Percentiles rank a stretch among this genome's conserved stretches.
phyloP scores from a whole-genome alignment of 2,888 invertebrate genomes.

The Athalia circularis region DNA sequence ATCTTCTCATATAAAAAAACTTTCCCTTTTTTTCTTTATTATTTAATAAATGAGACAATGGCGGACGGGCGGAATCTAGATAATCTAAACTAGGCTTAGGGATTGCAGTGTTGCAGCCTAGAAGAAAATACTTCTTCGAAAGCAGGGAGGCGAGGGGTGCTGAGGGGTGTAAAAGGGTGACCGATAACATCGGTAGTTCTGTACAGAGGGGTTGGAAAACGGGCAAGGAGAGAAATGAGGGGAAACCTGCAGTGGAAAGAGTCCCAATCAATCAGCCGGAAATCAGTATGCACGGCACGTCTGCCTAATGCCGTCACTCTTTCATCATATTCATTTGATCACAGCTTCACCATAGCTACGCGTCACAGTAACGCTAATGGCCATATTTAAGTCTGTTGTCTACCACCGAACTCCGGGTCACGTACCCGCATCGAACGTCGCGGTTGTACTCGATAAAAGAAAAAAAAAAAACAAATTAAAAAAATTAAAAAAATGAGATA shows the following conservation, averaged over 20 bases:
- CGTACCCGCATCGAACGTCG: not conserved
- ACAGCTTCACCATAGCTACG: conserved; percentile 59
- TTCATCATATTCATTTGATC: conserved; percentile 74
- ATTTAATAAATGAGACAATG: too few species aligned
- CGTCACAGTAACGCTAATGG: conserved; percentile 68
- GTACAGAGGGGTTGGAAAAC: conserved; percentile 12
- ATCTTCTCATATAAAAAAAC: too few species aligned
- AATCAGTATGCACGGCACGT: conserved; percentile 74
- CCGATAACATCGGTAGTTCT: conserved; percentile 54
- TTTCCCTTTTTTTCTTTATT: too few species aligned
- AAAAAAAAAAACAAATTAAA: too few species aligned
- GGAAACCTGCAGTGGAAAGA: conserved; percentile 60
- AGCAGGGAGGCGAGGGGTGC: not conserved
- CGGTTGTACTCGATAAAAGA: too few species aligned
- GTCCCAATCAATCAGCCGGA: conserved; percentile 73
- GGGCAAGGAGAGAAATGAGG: not conserved
- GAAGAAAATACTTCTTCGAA: conserved; percentile 1
- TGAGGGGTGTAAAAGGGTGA: conserved; percentile 9
- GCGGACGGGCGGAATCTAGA: not conserved
- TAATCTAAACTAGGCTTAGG: not conserved
- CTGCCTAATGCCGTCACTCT: conserved; percentile 73
- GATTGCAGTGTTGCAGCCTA: too few species aligned
- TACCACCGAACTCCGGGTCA: conserved; percentile 1
- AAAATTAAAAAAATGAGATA: too few species aligned
- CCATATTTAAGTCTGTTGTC: conserved; percentile 66